These are phyloP conservation scores for Ibidorhyncha struthersii DNA, from an alignment of 2,113 vertebrate species.

Conservation along the genomic window DNA sequence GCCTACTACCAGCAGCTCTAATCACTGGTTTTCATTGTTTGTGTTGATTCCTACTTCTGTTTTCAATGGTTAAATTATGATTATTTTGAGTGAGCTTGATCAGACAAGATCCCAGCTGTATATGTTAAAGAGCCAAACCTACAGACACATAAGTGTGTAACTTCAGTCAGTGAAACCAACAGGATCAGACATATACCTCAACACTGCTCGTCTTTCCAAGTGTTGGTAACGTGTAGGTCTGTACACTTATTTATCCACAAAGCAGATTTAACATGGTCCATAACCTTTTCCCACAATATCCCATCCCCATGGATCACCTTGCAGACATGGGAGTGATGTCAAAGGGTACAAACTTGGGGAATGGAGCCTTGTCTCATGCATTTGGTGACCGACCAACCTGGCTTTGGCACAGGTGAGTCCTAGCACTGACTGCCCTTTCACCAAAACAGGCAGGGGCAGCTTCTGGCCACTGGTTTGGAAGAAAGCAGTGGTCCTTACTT, in stretches of 20 bases:
- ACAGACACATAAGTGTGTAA: neutral
- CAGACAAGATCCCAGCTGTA: neutral
- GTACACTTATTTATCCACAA: neutral
- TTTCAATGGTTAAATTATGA: neutral
- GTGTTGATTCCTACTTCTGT: neutral
- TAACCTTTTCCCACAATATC: neutral
- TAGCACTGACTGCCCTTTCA: neutral
- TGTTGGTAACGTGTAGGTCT: neutral
- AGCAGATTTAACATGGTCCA: accelerated
- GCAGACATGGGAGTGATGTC: neutral
- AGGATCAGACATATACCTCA: neutral
- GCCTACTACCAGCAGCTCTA: neutral
- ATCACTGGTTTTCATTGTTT: neutral
- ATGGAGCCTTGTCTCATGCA: accelerated
- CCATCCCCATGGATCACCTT: neutral
- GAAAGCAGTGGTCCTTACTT: neutral
- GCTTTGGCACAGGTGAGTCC: accelerated
- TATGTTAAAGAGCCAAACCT: neutral
- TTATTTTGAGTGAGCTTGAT: neutral
- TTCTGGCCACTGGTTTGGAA: neutral
- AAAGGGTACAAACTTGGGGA: neutral
- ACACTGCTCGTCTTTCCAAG: neutral
- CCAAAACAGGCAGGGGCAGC: neutral
- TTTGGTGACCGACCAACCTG: neutral
- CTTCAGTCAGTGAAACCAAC: neutral